Percentiles rank a stretch among this genome's conserved stretches.
Conservation (phyloP, 1,140 invertebrate genomes). For the Leucophenga varia region DNA sequence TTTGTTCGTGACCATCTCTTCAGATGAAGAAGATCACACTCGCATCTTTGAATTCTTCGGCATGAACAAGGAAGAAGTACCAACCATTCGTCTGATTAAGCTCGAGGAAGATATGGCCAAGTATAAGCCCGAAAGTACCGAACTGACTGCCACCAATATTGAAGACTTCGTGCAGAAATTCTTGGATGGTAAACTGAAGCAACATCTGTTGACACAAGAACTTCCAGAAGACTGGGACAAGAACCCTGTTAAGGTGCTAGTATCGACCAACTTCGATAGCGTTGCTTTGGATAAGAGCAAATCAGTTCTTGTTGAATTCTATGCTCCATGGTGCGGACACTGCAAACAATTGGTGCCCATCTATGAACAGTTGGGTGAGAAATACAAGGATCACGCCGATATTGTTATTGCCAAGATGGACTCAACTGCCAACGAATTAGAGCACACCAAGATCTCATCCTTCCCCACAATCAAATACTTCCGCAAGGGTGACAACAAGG, state of each 20-base stretch:
- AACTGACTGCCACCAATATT: slow-evolving; percentile 76
- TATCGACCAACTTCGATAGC: slow-evolving; percentile 94
- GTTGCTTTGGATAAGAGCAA: slow-evolving; percentile 87
- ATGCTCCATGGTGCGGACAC: slow-evolving; percentile 97
- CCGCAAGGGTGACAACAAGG: slow-evolving; percentile 89
- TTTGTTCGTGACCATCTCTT: slow-evolving; percentile 94
- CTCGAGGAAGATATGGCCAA: slow-evolving; percentile 98
- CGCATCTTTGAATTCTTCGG: slow-evolving; percentile 99
- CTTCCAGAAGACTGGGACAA: slow-evolving; percentile 97
- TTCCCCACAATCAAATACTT: slow-evolving; percentile 98
- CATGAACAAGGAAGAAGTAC: slow-evolving; percentile 89
- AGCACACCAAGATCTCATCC: slow-evolving; percentile 89
- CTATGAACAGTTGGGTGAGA: slow-evolving; percentile 78
- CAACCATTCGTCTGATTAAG: slow-evolving; percentile 89
- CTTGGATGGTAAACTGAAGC: slow-evolving; percentile 90
- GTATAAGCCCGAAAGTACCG: slow-evolving; percentile 85
- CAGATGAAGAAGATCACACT: slow-evolving; percentile 92
- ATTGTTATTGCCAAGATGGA: slow-evolving; percentile 98
- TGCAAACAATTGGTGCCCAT: slow-evolving; percentile 96
- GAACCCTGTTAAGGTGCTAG: slow-evolving; percentile 90
- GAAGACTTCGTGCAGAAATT: slow-evolving; percentile 84
- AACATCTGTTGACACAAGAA: slow-evolving; percentile 91
- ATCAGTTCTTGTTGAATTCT: slow-evolving; percentile 98
- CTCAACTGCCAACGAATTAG: slow-evolving; percentile 94
- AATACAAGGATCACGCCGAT: slow-evolving; percentile 81